A percentile compares a stretch with the other conserved stretches of the same genome.
Evolutionary conservation across 2,888 invertebrate genomes (phyloP).

Genomic region (Cosmia trapezina): DNA sequence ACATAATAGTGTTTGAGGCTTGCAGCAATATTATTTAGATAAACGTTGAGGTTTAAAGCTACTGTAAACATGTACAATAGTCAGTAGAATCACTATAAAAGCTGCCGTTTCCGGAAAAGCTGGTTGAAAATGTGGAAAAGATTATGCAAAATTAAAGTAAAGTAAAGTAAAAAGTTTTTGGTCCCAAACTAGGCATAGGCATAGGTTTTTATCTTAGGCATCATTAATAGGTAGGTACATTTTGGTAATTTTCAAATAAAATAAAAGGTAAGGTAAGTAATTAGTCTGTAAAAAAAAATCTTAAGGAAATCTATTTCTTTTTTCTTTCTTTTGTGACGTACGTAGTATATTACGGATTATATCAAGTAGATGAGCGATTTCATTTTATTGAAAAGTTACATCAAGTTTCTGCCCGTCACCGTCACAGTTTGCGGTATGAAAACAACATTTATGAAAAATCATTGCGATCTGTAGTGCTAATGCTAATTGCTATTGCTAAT

Average conservation of each 20-base stretch:
- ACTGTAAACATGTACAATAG: background rate
- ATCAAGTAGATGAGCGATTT: background rate
- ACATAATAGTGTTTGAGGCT: background rate
- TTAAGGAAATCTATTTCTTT: background rate
- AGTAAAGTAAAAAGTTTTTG: background rate
- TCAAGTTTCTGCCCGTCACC: background rate
- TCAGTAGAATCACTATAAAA: background rate
- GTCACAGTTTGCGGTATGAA: background rate
- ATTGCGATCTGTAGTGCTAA: background rate
- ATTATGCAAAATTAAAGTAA: background rate
- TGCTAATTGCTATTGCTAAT: background rate
- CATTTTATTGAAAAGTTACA: background rate
- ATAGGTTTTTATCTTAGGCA: too few relatives aligned
- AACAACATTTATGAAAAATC: background rate
- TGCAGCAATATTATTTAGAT: background rate
- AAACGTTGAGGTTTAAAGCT: background rate
- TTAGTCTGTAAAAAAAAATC: background rate
- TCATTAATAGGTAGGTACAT: too few relatives aligned
- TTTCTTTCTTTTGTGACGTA: background rate
- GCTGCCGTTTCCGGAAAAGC: background rate
- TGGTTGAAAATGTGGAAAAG: background rate
- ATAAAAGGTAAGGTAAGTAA: background rate
- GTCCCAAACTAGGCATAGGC: too few relatives aligned
- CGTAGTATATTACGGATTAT: background rate
- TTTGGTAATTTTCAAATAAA: too few relatives aligned